Conservation (phyloP, 2,797 vertebrate genomes). For the Acomys russatus region DNA sequence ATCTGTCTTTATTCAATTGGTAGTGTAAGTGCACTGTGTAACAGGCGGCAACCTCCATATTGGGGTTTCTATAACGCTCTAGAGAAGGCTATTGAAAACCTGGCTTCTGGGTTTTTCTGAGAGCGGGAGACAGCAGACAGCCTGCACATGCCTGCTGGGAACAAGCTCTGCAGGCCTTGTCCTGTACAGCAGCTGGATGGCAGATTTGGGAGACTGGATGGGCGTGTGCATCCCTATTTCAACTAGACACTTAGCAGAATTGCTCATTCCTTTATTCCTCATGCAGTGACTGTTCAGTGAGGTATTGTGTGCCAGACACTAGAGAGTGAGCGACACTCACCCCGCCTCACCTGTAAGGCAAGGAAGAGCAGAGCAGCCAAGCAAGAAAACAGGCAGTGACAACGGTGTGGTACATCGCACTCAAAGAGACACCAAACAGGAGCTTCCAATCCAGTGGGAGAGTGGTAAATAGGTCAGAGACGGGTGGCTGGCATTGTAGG, state of each 20-base stretch:
- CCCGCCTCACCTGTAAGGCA: not conserved
- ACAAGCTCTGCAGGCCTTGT: not conserved
- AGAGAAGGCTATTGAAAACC: not conserved
- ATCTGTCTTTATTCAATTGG: constrained; percentile 63
- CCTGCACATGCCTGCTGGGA: not conserved
- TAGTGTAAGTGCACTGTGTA: constrained; percentile 13
- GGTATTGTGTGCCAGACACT: not conserved
- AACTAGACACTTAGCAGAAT: constrained; percentile 15
- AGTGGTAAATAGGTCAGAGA: not conserved
- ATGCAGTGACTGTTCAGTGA: not conserved
- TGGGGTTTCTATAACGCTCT: constrained; percentile 21
- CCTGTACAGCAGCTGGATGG: not conserved
- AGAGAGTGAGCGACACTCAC: not conserved
- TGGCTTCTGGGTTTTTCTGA: not conserved
- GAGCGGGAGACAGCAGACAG: not conserved
- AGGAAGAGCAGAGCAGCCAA: not conserved
- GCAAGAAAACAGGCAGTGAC: not conserved
- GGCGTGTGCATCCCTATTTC: not conserved
- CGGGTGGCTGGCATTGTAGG: not conserved
- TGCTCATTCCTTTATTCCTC: not conserved
- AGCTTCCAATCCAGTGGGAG: not conserved
- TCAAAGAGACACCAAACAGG: not conserved
- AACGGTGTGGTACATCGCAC: not conserved
- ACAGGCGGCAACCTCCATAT: not conserved
- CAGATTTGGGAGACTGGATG: not conserved